Base-by-base conservation (phyloP, 2,113 vertebrate species). In the Otis tarda region DNA sequence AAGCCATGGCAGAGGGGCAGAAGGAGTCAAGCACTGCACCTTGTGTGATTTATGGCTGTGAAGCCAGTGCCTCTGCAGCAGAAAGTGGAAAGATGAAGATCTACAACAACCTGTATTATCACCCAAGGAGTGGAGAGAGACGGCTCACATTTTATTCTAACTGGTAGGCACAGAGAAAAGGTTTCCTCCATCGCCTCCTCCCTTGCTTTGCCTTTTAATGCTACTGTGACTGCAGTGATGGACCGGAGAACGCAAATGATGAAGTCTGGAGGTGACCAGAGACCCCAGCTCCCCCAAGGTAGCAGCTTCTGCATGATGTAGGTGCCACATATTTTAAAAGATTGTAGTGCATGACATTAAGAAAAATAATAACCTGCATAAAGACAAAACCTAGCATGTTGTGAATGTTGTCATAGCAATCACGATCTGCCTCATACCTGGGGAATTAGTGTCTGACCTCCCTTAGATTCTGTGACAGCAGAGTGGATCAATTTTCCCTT, bases 61-160 rank as follows among this genome's bases (percentile, higher is more conserved):
- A 85, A 93, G 25, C 68, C 75, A 83, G 22, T 86, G 75, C 41
- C 47, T 89, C 75, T 80, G 60, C 75, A 90, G 67, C 45, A 88
- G 59, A 59, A 73, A 77, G 67, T 14, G n/a, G 31, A 94, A 63
- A 67, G 70, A 45, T 73, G 53, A 87, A 95, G 57, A 91, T 85
- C 82, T 91, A 80, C n/a, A 95, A 25, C 27, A 53, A 90, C 22
- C 35, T 85, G 24, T 71, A 59, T 57, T 85, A 73, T 74, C 55
- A 47, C 31, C 10, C 41, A 73, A 75, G 25, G 16, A 83, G 55
- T 22, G 16, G 57, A 70, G 31, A 25, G 22, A 61, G 37, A 64
- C 0, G 2, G 37, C 19, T 83, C 37, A 47, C 55, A 33, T 87
- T 91, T 96, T 71, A 39, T 80, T 76, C 15, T 14, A 43, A 18